A percentile compares a stretch with the other conserved stretches of the same genome.
phyloP scores from a whole-genome alignment of 2,797 vertebrate species.

The Monodelphis domestica region DNA sequence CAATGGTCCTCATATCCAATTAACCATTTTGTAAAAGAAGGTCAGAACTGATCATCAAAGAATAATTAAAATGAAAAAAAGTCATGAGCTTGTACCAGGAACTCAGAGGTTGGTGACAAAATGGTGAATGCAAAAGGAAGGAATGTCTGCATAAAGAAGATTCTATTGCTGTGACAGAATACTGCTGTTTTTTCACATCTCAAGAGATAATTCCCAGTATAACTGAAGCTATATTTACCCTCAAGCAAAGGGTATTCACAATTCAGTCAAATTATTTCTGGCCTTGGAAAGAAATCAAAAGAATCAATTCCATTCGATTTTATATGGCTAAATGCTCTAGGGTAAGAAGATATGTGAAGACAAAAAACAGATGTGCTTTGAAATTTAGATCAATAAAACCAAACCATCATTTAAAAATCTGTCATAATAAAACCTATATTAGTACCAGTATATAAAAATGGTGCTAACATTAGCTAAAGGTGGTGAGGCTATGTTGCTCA shows the following conservation, averaged over 20 bases:
- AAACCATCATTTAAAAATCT: not conserved
- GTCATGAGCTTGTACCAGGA: not conserved
- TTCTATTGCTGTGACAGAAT: not conserved
- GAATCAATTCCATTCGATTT: not conserved
- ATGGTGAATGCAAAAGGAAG: not conserved
- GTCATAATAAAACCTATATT: not conserved
- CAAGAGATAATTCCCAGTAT: slow-evolving; percentile 19
- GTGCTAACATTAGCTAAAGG: not conserved
- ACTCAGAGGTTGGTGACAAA: not conserved
- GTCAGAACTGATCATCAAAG: not conserved
- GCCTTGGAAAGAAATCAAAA: not conserved
- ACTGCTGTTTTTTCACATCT: not conserved
- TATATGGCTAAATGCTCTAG: not conserved
- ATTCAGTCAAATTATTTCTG: slow-evolving; percentile 14
- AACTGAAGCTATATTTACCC: not conserved
- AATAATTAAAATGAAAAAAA: not conserved
- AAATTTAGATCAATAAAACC: slow-evolving; percentile 16
- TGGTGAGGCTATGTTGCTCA: no score
- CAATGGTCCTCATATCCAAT: not conserved
- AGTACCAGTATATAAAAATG: not conserved
- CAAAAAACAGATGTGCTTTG: not conserved
- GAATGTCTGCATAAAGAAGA: not conserved
- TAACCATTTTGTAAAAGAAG: not conserved
- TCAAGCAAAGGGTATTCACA: not conserved
- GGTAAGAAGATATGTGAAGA: not conserved